Conservation (phyloP, 2,113 vertebrate species). For the Urocolius indicus region DNA sequence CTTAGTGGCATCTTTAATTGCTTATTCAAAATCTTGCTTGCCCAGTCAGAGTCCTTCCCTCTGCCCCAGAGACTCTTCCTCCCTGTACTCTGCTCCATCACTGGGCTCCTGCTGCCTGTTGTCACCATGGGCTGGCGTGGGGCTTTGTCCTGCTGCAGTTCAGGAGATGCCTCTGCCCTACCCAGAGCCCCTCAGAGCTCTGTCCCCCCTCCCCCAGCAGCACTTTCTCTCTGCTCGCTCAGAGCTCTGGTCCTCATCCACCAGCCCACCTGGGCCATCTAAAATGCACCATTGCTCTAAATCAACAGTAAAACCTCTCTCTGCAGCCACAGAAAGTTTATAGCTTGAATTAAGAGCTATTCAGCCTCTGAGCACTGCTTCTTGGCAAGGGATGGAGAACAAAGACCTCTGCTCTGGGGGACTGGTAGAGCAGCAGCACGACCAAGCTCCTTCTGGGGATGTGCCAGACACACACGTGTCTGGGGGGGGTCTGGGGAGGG, state of each 20-base stretch:
- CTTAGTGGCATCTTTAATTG: background rate
- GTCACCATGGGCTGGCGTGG: fast-evolving
- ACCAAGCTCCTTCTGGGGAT: background rate
- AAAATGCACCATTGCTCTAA: background rate
- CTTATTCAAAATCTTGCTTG: background rate
- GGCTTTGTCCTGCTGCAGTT: too few species aligned
- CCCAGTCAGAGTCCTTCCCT: background rate
- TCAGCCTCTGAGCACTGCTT: background rate
- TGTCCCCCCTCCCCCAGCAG: background rate
- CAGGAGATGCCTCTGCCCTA: background rate
- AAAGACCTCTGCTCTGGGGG: background rate
- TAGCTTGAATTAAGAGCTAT: background rate
- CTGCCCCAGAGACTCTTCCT: background rate
- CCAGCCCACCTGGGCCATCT: background rate
- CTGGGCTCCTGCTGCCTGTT: background rate
- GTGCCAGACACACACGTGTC: fast-evolving
- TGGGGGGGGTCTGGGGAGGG: background rate
- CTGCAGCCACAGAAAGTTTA: background rate
- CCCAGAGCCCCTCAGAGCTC: background rate
- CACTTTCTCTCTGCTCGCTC: background rate
- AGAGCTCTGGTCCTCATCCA: background rate
- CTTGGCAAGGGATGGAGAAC: background rate
- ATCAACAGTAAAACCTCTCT: background rate
- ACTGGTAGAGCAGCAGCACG: fast-evolving
- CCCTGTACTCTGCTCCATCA: too few species aligned